phyloP scores from a whole-genome alignment of 2,797 vertebrate genomes.

The Tapirus indicus region DNA sequence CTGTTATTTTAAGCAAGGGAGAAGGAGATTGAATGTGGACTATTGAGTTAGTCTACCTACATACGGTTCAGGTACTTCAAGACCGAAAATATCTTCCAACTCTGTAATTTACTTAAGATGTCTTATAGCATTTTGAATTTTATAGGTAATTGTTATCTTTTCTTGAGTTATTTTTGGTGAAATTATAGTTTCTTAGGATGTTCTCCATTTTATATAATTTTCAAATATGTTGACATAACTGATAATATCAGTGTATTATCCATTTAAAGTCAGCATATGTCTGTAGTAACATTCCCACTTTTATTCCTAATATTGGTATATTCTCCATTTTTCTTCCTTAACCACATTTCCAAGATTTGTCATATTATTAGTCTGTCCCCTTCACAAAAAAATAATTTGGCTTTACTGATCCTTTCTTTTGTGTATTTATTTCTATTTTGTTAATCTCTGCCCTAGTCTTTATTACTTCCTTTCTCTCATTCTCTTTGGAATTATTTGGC shows the following conservation, averaged over 20 bases:
- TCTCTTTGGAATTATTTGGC: not conserved
- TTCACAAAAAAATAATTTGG: not conserved
- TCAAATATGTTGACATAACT: not conserved
- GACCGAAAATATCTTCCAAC: not conserved
- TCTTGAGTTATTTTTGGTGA: not conserved
- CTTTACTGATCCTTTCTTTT: not conserved
- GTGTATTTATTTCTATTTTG: not conserved
- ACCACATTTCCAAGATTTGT: not conserved
- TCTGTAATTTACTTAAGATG: not conserved
- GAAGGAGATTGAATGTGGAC: not conserved
- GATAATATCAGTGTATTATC: not conserved
- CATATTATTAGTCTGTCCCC: not conserved
- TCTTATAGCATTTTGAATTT: not conserved
- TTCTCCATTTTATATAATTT: slow-evolving; percentile 35
- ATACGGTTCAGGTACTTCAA: not conserved
- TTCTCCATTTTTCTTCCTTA: not conserved
- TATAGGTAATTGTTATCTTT: not conserved
- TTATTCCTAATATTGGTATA: not conserved
- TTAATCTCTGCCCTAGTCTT: not conserved
- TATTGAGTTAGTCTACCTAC: not conserved
- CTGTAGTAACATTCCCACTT: not conserved
- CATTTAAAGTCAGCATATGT: not conserved
- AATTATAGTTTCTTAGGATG: not conserved
- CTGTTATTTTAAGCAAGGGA: not conserved
- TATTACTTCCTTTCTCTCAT: not conserved